These are phyloP conservation scores for Panagrolaimus sp. DNA, from an alignment of 1,140 invertebrate genomes.

Conservation along the genomic window DNA sequence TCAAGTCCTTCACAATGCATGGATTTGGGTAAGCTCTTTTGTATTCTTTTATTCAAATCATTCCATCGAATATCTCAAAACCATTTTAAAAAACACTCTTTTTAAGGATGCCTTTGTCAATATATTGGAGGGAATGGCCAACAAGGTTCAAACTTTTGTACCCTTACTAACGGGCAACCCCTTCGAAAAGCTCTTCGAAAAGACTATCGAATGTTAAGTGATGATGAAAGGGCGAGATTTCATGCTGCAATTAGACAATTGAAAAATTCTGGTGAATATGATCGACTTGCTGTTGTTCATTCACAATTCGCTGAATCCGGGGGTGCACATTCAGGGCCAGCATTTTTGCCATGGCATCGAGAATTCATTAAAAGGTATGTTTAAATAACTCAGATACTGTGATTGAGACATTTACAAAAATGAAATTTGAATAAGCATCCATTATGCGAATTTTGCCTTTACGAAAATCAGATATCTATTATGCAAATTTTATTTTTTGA, in stretches of 20 bases:
- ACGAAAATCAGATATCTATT: too few species aligned
- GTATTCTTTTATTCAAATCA: slow-evolving; percentile 44
- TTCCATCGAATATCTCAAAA: slow-evolving; percentile 9
- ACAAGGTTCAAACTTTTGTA: slow-evolving; percentile 32
- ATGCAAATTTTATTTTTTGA: too few species aligned
- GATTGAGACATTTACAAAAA: too few species aligned
- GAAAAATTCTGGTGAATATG: slow-evolving; percentile 58
- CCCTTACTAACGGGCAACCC: slow-evolving; percentile 31
- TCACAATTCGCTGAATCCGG: slow-evolving; percentile 55
- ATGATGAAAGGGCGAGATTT: slow-evolving; percentile 44
- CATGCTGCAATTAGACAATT: slow-evolving; percentile 59
- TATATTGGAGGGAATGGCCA: slow-evolving; percentile 26
- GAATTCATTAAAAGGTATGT: slow-evolving; percentile 15
- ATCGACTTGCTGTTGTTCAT: slow-evolving; percentile 45
- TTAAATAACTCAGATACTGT: too few species aligned
- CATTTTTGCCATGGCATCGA: slow-evolving; percentile 29
- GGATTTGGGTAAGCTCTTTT: slow-evolving; percentile 33
- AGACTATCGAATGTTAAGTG: slow-evolving; percentile 39
- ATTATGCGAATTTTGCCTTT: too few species aligned
- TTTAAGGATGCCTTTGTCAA: not conserved
- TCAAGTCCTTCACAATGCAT: slow-evolving; percentile 45
- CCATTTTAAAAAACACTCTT: too few species aligned
- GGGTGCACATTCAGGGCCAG: slow-evolving; percentile 44
- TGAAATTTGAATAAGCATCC: too few species aligned
- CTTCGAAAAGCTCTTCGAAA: slow-evolving; percentile 39